Percentiles rank a stretch among this genome's conserved stretches.
Conservation (phyloP, 2,797 vertebrate genomes). For the Xiphorhynchus erythropygius region DNA sequence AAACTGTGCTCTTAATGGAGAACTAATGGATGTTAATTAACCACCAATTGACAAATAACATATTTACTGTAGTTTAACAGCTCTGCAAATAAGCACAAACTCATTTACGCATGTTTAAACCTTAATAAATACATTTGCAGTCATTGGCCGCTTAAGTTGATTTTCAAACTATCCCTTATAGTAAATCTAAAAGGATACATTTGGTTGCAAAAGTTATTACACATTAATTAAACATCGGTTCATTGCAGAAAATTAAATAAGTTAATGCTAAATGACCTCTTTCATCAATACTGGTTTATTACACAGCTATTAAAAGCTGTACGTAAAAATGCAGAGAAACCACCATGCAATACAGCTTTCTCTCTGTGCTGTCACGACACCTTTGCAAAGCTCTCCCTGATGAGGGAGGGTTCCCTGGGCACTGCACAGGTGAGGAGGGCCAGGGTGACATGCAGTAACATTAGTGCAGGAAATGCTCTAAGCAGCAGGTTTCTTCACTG, state of each 20-base stretch:
- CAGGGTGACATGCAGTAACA: fast-evolving
- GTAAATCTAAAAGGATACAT: conserved; percentile 61
- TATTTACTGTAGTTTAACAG: conserved; percentile 65
- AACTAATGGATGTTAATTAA: conserved; percentile 67
- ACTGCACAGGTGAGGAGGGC: background rate
- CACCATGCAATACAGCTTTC: background rate
- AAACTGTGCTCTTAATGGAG: conserved; percentile 56
- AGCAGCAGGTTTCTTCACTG: background rate
- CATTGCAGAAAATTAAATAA: conserved; percentile 53
- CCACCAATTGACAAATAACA: conserved; percentile 65
- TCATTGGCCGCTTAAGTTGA: conserved; percentile 44
- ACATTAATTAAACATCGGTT: conserved; percentile 62
- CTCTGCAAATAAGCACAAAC: conserved; percentile 58
- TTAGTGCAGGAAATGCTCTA: background rate
- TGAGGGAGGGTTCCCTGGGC: background rate
- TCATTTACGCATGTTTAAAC: conserved; percentile 67
- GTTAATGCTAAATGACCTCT: conserved; percentile 50
- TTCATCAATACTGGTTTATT: conserved; percentile 52
- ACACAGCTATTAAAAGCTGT: background rate
- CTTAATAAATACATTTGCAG: conserved; percentile 67
- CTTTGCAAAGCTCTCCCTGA: background rate
- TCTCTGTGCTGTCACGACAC: background rate
- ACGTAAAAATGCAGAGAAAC: background rate
- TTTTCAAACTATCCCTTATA: conserved; percentile 22
- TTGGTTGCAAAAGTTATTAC: conserved; percentile 46